These are phyloP conservation scores for Fregata magnificens DNA, from an alignment of 2,113 vertebrate genomes.

Conservation along the genomic window DNA sequence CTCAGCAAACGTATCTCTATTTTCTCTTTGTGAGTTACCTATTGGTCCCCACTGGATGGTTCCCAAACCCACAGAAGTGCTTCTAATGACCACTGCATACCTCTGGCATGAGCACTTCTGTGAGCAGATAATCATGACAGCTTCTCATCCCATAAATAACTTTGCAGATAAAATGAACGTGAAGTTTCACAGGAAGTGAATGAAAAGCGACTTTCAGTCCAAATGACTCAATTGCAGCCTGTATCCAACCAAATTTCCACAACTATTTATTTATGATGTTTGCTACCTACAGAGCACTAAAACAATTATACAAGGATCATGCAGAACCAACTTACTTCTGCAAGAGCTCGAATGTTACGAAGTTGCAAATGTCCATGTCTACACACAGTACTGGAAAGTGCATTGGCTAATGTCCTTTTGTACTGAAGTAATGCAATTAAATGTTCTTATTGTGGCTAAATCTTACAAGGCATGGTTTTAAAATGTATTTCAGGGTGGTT, in stretches of 20 bases:
- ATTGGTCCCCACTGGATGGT: background rate
- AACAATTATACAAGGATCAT: background rate
- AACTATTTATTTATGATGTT: background rate
- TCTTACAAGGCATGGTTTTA: conserved; percentile 13
- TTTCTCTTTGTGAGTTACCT: background rate
- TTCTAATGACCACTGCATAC: background rate
- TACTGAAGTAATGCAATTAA: background rate
- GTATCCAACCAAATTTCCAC: background rate
- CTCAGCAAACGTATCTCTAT: background rate
- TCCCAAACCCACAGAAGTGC: background rate
- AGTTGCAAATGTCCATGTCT: background rate
- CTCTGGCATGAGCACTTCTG: background rate
- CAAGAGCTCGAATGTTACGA: background rate
- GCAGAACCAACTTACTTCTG: background rate
- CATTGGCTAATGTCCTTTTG: background rate
- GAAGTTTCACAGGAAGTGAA: background rate
- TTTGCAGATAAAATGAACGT: background rate
- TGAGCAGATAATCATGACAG: background rate
- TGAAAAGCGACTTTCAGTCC: background rate
- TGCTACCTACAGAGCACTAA: background rate
- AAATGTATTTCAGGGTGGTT: background rate
- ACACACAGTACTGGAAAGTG: background rate
- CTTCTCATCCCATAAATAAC: conserved; percentile 1
- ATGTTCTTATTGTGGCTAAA: conserved; percentile 11
- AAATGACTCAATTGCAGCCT: background rate